Percentiles rank a stretch among this genome's conserved stretches.
These are phyloP conservation scores for Gisinianus flammeolus DNA, from an alignment of 2,888 invertebrate genomes.

Conservation along the genomic window DNA sequence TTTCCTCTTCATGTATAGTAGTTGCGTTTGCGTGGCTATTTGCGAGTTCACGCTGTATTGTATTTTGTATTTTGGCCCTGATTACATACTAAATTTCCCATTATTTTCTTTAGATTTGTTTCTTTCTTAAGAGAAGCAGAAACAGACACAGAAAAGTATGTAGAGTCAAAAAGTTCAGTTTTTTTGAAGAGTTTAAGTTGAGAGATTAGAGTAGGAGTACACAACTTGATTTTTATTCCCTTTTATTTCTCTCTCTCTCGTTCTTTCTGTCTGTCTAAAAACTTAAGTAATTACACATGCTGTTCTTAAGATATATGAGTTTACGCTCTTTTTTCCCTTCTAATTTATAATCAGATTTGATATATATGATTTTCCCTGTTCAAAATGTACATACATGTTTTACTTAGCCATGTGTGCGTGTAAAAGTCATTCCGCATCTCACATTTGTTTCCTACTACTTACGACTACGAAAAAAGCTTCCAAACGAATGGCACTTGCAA, in stretches of 20 bases:
- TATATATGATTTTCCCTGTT: background rate
- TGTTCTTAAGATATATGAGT: background rate
- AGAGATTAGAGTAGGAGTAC: background rate
- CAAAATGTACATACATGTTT: background rate
- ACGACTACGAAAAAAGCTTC: background rate
- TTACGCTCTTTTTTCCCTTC: slow-evolving; percentile 5
- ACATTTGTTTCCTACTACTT: background rate
- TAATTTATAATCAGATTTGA: slow-evolving; percentile 19
- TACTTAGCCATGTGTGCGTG: background rate
- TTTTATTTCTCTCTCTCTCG: background rate
- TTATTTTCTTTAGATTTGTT: background rate
- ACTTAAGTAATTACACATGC: slow-evolving; percentile 5
- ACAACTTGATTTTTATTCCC: background rate
- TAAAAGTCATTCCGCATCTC: background rate
- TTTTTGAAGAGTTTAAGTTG: background rate
- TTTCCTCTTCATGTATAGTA: too few relatives aligned
- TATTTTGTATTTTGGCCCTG: too few relatives aligned
- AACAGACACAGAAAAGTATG: background rate
- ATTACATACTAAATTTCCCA: too few relatives aligned
- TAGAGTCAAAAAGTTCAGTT: too few relatives aligned
- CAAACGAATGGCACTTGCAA: background rate
- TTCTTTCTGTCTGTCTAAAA: slow-evolving; percentile 11
- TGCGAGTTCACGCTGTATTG: too few relatives aligned
- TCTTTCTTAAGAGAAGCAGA: background rate
- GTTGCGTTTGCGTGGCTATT: too few relatives aligned